Percentiles rank a stretch among this genome's conserved stretches.
phyloP scores from a whole-genome alignment of 37 sponge, comb jelly and placozoan species.

The Diacarnus erythraeanus region DNA sequence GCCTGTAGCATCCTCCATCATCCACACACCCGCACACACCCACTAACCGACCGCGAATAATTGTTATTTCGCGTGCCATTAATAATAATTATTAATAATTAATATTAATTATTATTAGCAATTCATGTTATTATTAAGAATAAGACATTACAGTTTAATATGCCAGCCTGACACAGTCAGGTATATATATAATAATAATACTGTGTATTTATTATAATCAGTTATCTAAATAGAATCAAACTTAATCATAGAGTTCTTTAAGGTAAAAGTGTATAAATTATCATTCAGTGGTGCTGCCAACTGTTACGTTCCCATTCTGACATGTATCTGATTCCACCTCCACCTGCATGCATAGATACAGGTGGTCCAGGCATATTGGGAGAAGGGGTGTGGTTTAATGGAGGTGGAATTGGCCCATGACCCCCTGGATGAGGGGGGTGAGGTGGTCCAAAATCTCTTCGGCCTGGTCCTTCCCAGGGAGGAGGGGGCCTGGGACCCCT shows the following conservation, averaged over 20 bases:
- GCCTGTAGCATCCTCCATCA: constrained; percentile 30
- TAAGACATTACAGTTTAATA: no score
- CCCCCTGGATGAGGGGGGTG: background rate
- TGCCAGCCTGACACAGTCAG: background rate
- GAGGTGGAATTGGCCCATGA: background rate
- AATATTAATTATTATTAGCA: no score
- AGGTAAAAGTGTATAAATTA: background rate
- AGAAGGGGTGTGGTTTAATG: background rate
- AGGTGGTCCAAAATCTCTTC: background rate
- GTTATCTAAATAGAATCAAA: no score
- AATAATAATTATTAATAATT: no score
- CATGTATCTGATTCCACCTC: background rate
- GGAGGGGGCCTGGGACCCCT: constrained; percentile 8
- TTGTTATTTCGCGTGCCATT: background rate
- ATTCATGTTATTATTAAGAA: no score
- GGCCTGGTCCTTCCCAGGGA: constrained; percentile 10
- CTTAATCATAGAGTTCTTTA: no score
- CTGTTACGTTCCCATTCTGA: constrained; percentile 23
- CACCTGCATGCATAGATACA: no score
- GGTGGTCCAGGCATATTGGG: background rate
- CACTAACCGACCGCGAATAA: no score
- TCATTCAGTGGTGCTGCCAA: constrained; percentile 14
- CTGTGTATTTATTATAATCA: no score
- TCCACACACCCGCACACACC: no score
- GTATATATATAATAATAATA: no score